Base-by-base conservation (phyloP, 1,140 invertebrate species). In the Chironomus striatipennis region DNA sequence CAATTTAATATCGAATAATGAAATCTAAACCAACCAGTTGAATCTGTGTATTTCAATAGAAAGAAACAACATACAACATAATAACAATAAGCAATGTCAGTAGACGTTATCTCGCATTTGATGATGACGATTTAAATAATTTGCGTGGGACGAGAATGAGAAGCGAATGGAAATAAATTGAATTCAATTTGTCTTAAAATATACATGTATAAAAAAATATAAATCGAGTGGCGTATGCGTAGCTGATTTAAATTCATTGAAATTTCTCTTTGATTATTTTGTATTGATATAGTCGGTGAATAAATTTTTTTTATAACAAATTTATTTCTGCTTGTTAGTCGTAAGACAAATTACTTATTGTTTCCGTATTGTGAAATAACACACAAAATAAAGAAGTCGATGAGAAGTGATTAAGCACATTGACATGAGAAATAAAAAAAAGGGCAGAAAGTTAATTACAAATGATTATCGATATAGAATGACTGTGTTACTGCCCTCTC, bases 191-290 rank as follows among this genome's bases (percentile, higher is more conserved):
- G 65, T 70, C 17, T 7, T 9, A 70, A n/a, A n/a, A 57, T 57
- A 57, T n/a, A 5, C 12, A n/a, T n/a, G n/a, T n/a, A n/a, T n/a
- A n/a, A n/a, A n/a, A n/a, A n/a, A n/a, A n/a, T n/a, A 57, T n/a
- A n/a, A 70, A 70, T 18, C n/a, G 47, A 57, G 47, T 57, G 9
- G 47, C 47, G 47, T 57, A n/a, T n/a, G 12, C n/a, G 8, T n/a
- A 57, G 12, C 10, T 70, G 65, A 70, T 70, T 70, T 70, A 21
- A 70, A 70, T 70, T 57, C n/a, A 57, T 57, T n/a, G 47, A 12
- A n/a, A 57, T 57, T 57, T 57, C 24, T 34, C 5, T 34, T 34
- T 34, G 24, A 34, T 34, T 34, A 34, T 34, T 34, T 57, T 57
- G 12, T 57, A 57, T 57, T 57, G 12, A 12, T 57, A n/a, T 57